These are phyloP conservation scores for Ichneumon xanthorius DNA, from an alignment of 2,888 invertebrate genomes.

Conservation along the genomic window DNA sequence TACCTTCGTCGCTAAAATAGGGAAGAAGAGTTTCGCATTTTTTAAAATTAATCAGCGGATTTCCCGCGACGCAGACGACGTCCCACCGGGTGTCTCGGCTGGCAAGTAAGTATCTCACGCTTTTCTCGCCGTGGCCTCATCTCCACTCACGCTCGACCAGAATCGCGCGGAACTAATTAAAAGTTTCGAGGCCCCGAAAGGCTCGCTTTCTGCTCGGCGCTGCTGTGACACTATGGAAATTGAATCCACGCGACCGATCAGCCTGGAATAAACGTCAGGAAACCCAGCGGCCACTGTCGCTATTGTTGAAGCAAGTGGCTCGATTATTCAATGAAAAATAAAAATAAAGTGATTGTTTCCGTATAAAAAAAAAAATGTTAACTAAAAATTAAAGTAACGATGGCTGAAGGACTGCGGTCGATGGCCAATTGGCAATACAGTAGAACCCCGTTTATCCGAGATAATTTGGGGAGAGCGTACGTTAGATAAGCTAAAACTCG, in stretches of 20 bases:
- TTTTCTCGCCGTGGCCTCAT: conserved; percentile 46
- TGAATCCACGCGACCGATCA: conserved; percentile 57
- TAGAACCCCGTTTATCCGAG: no score
- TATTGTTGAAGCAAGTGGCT: background rate
- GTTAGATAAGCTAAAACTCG: no score
- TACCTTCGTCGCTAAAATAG: background rate
- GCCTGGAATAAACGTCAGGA: conserved; percentile 18
- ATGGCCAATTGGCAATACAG: no score
- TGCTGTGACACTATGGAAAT: conserved; percentile 60
- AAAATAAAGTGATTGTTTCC: background rate
- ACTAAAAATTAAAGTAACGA: no score
- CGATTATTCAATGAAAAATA: background rate
- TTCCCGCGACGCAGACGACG: conserved; percentile 28
- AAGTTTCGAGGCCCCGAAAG: conserved; percentile 72
- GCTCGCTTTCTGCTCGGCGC: conserved; percentile 12
- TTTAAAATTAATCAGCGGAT: conserved; percentile 63
- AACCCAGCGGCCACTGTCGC: background rate
- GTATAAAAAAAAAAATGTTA: no score
- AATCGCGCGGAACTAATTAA: conserved; percentile 79
- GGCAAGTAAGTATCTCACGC: conserved; percentile 53
- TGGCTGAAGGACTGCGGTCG: no score
- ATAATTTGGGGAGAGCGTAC: no score
- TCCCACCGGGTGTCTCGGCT: conserved; percentile 45
- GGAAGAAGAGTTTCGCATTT: conserved; percentile 35
- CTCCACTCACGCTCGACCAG: conserved; percentile 53